These are phyloP conservation scores for Agonopterix alstromeriana DNA, from an alignment of 2,888 invertebrate genomes.

Conservation along the genomic window DNA sequence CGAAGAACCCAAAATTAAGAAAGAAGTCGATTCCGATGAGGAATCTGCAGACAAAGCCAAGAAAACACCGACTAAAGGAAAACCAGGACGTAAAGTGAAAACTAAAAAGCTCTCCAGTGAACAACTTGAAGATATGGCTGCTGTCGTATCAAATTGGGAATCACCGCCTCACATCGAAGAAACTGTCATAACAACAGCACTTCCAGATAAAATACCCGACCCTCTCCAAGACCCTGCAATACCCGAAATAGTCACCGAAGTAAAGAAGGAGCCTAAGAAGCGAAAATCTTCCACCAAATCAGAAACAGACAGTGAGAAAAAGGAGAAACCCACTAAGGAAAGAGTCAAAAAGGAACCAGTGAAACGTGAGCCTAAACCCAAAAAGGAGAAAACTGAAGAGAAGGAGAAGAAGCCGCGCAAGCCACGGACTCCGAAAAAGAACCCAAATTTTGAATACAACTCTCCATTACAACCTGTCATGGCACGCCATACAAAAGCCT, in stretches of 20 bases:
- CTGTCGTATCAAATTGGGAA: constrained; percentile 53
- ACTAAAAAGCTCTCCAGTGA: constrained; percentile 51
- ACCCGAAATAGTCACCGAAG: constrained; percentile 5
- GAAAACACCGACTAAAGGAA: constrained; percentile 5
- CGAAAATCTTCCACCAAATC: constrained; percentile 35
- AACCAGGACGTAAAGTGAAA: constrained; percentile 32
- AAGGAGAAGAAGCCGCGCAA: constrained; percentile 53
- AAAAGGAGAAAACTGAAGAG: constrained; percentile 19
- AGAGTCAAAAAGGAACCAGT: constrained; percentile 20
- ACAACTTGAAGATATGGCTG: constrained; percentile 49
- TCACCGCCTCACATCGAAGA: constrained; percentile 44
- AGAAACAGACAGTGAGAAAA: constrained; percentile 21
- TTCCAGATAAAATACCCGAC: constrained; percentile 17
- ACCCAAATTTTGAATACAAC: constrained; percentile 35
- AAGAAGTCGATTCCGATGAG: constrained; percentile 1
- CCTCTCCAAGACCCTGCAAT: constrained; percentile 11
- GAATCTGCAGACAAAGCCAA: constrained; percentile 11
- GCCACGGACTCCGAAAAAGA: constrained; percentile 47
- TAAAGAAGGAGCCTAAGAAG: constrained; percentile 45
- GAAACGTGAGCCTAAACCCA: constrained; percentile 21
- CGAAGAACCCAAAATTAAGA: constrained; percentile 12
- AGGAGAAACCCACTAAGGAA: constrained; percentile 33
- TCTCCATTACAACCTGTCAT: constrained; percentile 49
- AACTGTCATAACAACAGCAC: constrained; percentile 1
- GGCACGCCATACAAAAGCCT: constrained; percentile 15